phyloP scores from a whole-genome alignment of 2,888 invertebrate genomes.

The Heliconius hortense region DNA sequence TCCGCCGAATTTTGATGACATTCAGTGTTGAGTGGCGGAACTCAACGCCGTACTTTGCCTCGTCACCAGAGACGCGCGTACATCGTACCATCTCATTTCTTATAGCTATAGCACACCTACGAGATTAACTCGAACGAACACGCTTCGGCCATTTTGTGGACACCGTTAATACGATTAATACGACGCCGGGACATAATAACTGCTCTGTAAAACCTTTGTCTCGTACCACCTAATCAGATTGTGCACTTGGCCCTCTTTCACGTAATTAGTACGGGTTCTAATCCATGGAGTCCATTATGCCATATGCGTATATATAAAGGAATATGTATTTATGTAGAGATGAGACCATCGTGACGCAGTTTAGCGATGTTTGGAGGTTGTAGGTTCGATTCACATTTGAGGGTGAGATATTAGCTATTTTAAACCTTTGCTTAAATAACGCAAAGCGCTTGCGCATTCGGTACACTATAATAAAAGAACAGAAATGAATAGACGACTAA shows the following conservation, averaged over 20 bases:
- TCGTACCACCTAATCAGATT: constrained; percentile 36
- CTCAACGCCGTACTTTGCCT: too few relatives aligned
- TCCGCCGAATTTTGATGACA: too few relatives aligned
- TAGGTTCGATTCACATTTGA: too few relatives aligned
- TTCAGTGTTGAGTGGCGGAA: too few relatives aligned
- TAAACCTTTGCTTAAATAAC: too few relatives aligned
- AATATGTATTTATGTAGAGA: neutral
- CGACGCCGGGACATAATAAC: constrained; percentile 42
- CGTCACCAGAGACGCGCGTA: too few relatives aligned
- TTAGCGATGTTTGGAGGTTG: too few relatives aligned
- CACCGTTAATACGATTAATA: constrained; percentile 44
- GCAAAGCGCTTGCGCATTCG: too few relatives aligned
- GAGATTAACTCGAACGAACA: constrained; percentile 21
- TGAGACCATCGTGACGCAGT: too few relatives aligned
- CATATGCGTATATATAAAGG: neutral
- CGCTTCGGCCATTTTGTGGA: constrained; percentile 32
- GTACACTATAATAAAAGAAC: too few relatives aligned
- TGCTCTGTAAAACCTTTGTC: constrained; percentile 40
- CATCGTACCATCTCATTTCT: neutral
- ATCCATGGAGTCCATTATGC: neutral
- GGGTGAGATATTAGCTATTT: too few relatives aligned
- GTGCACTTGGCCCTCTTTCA: constrained; percentile 25
- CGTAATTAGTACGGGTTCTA: constrained; percentile 21
- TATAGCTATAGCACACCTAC: neutral
- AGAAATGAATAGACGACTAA: too few relatives aligned